Evolutionary conservation across 2,797 vertebrate genomes (phyloP), one percentile per base, ranked within the genome.

Genomic region (Macropus fuliginosus): DNA sequence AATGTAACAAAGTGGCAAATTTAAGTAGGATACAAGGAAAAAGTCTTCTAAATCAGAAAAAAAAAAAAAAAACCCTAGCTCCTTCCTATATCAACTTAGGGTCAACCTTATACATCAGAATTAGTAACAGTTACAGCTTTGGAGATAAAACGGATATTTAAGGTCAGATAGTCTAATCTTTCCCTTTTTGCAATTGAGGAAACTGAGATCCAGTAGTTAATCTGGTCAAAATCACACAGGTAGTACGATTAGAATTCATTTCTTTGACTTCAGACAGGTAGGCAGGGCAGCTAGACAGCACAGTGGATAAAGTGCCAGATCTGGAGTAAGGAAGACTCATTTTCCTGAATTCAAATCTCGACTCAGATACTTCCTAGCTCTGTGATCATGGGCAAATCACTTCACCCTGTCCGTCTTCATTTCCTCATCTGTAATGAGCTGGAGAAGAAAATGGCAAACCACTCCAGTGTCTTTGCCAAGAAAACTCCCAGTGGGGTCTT

Each of bases 141-240:
- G 21, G 74, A 74, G 34, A 74, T 18, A 6, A n/a, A 16, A 74
- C 5, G 16, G 13, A 16, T 4, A 74, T 74, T 74, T 74, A 34
- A 74, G 14, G 16, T 74, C 34, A 74, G 4, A 16, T n/a, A n/a
- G 14, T 50, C 40, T 46, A 50, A 87, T 5, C 24, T 87, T 34
- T 12, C 62, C 16, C 13, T 31, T 90, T 96, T 91, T 52, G 57
- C 55, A 95, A 91, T 92, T 92, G 55, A 57, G 93, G 54, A 93
- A 96, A 28, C 4, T 56, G 34, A 56, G 89, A 8, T 50, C n/a
- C 28, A 6, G 5, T 59, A 18, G 29, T 56, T 62, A 50, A 55
- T 56, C 94, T 50, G 3, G 59, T 6, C 27, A 40, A 14, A 3
- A 93, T 55, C 21, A 91, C 1, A 1, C 24, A n/a, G 34, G 29